Evolutionary conservation across 2,113 vertebrate genomes (phyloP).

Genomic region (Phyllostomus discolor): DNA sequence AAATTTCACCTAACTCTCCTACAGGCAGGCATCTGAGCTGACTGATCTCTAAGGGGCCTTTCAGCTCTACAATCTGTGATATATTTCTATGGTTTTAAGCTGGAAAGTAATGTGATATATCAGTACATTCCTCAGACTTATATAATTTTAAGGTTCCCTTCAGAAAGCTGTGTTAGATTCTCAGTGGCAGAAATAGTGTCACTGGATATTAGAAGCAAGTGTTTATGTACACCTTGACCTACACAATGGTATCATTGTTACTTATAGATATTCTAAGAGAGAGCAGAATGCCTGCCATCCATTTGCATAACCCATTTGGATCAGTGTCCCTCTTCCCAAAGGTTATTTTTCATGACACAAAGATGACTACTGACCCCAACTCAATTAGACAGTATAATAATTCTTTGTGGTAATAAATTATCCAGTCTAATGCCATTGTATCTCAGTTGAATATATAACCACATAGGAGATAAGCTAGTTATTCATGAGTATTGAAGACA

Average conservation of each 20-base stretch:
- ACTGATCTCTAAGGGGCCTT: background rate
- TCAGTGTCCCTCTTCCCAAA: background rate
- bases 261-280: background rate
- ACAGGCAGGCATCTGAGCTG: background rate
- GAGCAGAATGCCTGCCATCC: background rate
- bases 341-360: background rate
- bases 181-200: background rate
- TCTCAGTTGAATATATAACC: background rate
- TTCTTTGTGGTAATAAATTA: background rate
- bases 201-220: background rate
- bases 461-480: background rate
- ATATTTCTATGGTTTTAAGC: slow-evolving; percentile 8
- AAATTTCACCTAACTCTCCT: background rate
- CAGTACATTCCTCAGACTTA: background rate
- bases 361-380: background rate
- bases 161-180: background rate
- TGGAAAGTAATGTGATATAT: background rate
- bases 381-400: background rate
- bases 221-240: background rate
- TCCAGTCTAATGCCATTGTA: background rate
- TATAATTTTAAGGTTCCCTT: background rate
- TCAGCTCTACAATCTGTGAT: background rate
- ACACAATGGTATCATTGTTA: background rate
- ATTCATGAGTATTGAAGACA: background rate
- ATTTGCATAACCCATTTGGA: background rate